Base-by-base conservation (phyloP, 35 echinoderm and acorn worm species). In the Ophiothrix spiculata region DNA sequence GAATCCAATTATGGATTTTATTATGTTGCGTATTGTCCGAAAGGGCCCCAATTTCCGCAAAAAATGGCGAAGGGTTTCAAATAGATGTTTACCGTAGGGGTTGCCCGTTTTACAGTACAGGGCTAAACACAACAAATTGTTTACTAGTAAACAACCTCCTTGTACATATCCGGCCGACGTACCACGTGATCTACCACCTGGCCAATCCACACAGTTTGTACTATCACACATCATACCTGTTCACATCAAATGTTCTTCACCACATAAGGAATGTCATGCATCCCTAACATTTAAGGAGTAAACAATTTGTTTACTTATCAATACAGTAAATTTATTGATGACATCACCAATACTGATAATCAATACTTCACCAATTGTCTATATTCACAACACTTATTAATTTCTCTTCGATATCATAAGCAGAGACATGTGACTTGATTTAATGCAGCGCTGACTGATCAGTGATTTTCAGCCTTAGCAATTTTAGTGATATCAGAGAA, bases 111-210 rank as follows among this genome's bases (percentile, higher is more conserved):
- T 98, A 78, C 35, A 77, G 78, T 69, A 91, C 91, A 98, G 95
- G 95, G 95, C 85, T 98, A 98, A 98, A 90, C 91, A 98, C 86
- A 98, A 98, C 95, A 98, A 98, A 79, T 98, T 98, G 95, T 98
- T 98, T 98, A 98, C 95, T 83, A 84, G 88, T 98, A 98, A 98
- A 98, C 95, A 98, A 91, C 89, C 86, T 98, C 87, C 90, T 76
- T 78, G 80, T 89, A 85, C 86, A 93, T 84, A 93, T 93, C 91
- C 88, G 91, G 81, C 86, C 82, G 95, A 81, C 86, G 56, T 81
- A 85, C 91, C 95, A 98, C 92, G 91, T 98, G 95, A 92, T 88
- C 80, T 81, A 82, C 90, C 88, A 93, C 92, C 95, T 94, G 88
- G 91, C 95, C 91, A 98, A 89, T 83, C 64, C 78, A 89, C 78